Percentiles rank a stretch among this genome's conserved stretches.
phyloP scores from a whole-genome alignment of 2,797 vertebrate species.

The Remorina albescens region DNA sequence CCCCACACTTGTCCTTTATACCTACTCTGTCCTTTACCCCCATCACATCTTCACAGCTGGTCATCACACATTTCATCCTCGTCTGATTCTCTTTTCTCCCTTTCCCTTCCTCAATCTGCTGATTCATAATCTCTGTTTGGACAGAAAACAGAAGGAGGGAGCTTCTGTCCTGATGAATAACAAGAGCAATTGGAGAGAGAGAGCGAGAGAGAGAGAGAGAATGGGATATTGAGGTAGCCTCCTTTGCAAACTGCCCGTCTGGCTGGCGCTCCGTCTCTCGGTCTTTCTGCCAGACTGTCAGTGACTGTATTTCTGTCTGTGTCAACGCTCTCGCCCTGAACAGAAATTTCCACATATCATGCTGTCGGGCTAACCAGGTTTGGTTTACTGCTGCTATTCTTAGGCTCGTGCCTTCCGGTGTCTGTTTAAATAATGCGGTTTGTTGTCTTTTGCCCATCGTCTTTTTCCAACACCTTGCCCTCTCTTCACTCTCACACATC shows the following conservation, averaged over 20 bases:
- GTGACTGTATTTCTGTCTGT: constrained; percentile 64
- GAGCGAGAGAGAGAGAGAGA: constrained; percentile 34
- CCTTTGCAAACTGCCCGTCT: constrained; percentile 61
- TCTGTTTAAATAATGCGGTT: constrained; percentile 50
- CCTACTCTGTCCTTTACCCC: constrained; percentile 8
- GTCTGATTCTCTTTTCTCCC: constrained; percentile 35
- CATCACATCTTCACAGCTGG: constrained; percentile 22
- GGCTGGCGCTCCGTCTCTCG: constrained; percentile 46
- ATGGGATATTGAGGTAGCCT: constrained; percentile 43
- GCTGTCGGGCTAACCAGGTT: constrained; percentile 50
- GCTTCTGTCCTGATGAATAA: constrained; percentile 73
- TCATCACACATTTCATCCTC: constrained; percentile 45
- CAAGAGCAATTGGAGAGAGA: constrained; percentile 46
- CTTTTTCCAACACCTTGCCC: constrained; percentile 59
- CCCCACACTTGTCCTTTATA: constrained; percentile 36
- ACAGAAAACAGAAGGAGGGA: constrained; percentile 64
- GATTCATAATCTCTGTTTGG: constrained; percentile 70
- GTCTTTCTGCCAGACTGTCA: constrained; percentile 65
- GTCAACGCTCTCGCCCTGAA: constrained; percentile 58
- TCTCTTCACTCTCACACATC: constrained; percentile 41
- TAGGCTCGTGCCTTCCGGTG: constrained; percentile 29
- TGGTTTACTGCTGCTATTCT: constrained; percentile 59
- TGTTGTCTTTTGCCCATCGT: constrained; percentile 41
- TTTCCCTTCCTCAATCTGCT: constrained; percentile 39
- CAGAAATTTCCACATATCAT: constrained; percentile 65